Evolutionary conservation across 2,888 invertebrate genomes (phyloP).

Genomic region (Drosophila basisetae): DNA sequence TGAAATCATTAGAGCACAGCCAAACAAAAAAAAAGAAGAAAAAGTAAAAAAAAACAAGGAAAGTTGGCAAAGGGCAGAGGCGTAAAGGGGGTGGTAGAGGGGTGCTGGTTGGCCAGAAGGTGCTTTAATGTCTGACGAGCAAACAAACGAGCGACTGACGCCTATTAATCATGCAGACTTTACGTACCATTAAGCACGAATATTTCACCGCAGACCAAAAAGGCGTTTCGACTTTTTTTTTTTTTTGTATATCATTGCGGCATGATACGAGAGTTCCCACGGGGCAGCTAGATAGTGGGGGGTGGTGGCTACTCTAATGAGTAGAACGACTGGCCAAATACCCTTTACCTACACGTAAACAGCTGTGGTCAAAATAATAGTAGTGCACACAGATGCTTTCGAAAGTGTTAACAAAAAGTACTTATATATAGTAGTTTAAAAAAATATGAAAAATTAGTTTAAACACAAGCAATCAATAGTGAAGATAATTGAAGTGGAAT

Average conservation of each 20-base stretch:
- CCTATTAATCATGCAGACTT: slow-evolving; percentile 80
- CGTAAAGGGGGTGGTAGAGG: neutral
- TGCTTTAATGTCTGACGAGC: slow-evolving; percentile 72
- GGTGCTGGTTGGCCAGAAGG: neutral
- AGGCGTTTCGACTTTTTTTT: slow-evolving; percentile 33
- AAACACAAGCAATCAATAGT: neutral
- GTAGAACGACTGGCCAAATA: slow-evolving; percentile 12
- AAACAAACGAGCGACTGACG: slow-evolving; percentile 74
- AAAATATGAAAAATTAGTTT: neutral
- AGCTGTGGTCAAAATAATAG: neutral
- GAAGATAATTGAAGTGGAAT: neutral
- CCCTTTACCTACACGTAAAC: neutral
- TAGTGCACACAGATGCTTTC: neutral
- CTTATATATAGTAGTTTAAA: neutral
- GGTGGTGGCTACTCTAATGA: neutral
- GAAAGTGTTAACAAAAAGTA: neutral
- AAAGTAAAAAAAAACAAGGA: slow-evolving; percentile 6
- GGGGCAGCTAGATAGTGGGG: neutral
- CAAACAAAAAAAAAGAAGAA: slow-evolving; percentile 22
- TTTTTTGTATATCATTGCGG: slow-evolving; percentile 50
- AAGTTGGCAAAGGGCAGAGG: neutral
- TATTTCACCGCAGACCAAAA: slow-evolving; percentile 54
- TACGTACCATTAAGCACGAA: slow-evolving; percentile 78
- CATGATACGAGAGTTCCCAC: slow-evolving; percentile 45
- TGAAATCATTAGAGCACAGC: slow-evolving; percentile 75